Base-by-base conservation (phyloP, 2,888 invertebrate species). In the Synanthedon vespiformis region DNA sequence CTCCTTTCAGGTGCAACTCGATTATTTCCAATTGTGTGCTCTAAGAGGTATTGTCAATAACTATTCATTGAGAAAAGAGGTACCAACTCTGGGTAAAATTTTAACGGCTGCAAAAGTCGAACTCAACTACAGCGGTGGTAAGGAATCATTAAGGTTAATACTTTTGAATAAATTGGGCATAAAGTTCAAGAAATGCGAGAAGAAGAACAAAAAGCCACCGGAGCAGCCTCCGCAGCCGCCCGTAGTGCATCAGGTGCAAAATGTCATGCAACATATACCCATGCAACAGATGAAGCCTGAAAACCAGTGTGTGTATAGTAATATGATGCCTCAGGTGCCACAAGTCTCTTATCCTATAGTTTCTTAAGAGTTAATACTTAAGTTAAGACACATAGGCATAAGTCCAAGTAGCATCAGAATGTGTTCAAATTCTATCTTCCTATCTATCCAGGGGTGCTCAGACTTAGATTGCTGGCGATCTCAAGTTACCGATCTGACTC, bases 131-230 rank as follows among this genome's bases (percentile, higher is more conserved):
- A 64, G 75, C 5, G 86, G 86, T 0, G 85, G 85, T 1, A 86
- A 85, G 52, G 86, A 86, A 58, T 85, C 86, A 14, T 57, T 87
- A 22, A 65, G 85, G 58, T 65, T 85, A 67, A 87, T 87, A 64
- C 62, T 87, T 50, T 64, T 84, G 52, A 86, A 87, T 62, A 86
- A 86, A 60, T 62, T 86, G 12, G 86, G 86, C 53, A 86, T 85
- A 60, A 86, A 86, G 60, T 86, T 86, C 64, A 86, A 86, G 61
- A 86, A 86, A 59, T 84, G 85, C 40, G 86, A 86, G 60, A 85
- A 86, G 60, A 86, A 86, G 59, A 83, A 77, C 62, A 84, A 83
- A 52, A 81, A 81, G 56, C 80, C 80, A 0, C 79, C 77, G 0
- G 82, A 83, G 22, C 70, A 70, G 49, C 56, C 55, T 0, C 57